These are phyloP conservation scores for Invenusta paracnida DNA, from an alignment of 2,888 invertebrate genomes.

Conservation along the genomic window DNA sequence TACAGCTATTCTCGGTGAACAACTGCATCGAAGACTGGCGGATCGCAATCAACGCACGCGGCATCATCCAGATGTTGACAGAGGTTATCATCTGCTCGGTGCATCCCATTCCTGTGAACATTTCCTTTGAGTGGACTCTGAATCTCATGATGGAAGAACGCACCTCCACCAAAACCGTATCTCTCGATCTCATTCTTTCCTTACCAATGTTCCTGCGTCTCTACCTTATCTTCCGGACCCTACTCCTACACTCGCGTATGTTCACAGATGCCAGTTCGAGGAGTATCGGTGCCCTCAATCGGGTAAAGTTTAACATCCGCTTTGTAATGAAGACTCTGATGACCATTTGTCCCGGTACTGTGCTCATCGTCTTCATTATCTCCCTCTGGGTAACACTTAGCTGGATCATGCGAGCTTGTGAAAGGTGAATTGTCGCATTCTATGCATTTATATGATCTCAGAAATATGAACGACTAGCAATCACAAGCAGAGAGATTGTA, in stretches of 20 bases:
- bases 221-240: slow-evolving; percentile 93
- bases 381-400: slow-evolving; percentile 97
- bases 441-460: no score
- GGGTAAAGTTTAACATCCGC: slow-evolving; percentile 66
- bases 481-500: no score
- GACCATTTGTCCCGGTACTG: slow-evolving; percentile 94
- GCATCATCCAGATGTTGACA: slow-evolving; percentile 67
- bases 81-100: slow-evolving; percentile 84
- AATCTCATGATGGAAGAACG: background rate
- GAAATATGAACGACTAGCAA: no score
- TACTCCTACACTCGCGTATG: slow-evolving; percentile 93
- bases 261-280: slow-evolving; percentile 96
- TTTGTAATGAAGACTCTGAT: slow-evolving; percentile 90
- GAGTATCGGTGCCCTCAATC: slow-evolving; percentile 63
- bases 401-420: slow-evolving; percentile 92
- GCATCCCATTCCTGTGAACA: slow-evolving; percentile 80
- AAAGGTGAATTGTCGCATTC: slow-evolving; percentile 71
- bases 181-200: slow-evolving; percentile 85
- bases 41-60: slow-evolving; percentile 97
- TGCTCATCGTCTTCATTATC: slow-evolving; percentile 92
- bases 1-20: slow-evolving; percentile 99
- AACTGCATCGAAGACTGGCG: slow-evolving; percentile 99
- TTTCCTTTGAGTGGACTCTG: background rate
- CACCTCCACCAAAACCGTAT: background rate
- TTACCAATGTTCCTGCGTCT: slow-evolving; percentile 96